Percentiles rank a stretch among this genome's conserved stretches.
Conservation (phyloP, 2,888 invertebrate species). For the Epiblema foenella region DNA sequence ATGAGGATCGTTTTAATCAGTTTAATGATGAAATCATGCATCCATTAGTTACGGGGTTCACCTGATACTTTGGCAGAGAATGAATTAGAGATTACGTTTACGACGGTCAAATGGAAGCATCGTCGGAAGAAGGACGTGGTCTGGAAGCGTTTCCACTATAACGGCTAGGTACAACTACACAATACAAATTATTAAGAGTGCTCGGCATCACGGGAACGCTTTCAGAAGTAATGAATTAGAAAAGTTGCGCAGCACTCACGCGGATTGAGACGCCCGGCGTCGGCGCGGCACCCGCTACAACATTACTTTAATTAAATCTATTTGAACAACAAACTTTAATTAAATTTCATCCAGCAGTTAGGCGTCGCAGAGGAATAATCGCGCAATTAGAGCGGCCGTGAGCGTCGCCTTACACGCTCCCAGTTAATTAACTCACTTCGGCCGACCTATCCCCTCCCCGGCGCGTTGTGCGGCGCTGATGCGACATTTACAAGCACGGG, state of each 20-base stretch:
- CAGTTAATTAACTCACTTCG: constrained; percentile 84
- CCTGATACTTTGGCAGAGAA: constrained; percentile 5
- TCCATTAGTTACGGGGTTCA: constrained; percentile 60
- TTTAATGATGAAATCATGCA: constrained; percentile 59
- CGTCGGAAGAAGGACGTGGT: constrained; percentile 43
- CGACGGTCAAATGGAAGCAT: constrained; percentile 56
- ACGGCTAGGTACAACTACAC: constrained; percentile 77
- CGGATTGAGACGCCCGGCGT: constrained; percentile 79
- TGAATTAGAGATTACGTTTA: constrained; percentile 25
- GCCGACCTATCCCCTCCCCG: constrained; percentile 69
- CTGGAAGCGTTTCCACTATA: constrained; percentile 59
- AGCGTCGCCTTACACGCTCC: constrained; percentile 84
- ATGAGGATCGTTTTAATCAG: constrained; percentile 59
- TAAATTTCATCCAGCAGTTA: constrained; percentile 86
- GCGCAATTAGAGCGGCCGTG: constrained; percentile 85
- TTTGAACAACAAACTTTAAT: constrained; percentile 86
- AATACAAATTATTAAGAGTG: constrained; percentile 85
- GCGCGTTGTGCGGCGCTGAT: constrained; percentile 57
- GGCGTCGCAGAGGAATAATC: constrained; percentile 85
- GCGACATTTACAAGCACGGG: neutral
- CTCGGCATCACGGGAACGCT: constrained; percentile 83
- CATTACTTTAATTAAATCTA: constrained; percentile 87
- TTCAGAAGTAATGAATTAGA: constrained; percentile 85
- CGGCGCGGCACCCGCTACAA: constrained; percentile 79
- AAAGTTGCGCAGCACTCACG: constrained; percentile 85